phyloP scores from a whole-genome alignment of 2,113 vertebrate genomes.

The Thinocorus orbignyianus region DNA sequence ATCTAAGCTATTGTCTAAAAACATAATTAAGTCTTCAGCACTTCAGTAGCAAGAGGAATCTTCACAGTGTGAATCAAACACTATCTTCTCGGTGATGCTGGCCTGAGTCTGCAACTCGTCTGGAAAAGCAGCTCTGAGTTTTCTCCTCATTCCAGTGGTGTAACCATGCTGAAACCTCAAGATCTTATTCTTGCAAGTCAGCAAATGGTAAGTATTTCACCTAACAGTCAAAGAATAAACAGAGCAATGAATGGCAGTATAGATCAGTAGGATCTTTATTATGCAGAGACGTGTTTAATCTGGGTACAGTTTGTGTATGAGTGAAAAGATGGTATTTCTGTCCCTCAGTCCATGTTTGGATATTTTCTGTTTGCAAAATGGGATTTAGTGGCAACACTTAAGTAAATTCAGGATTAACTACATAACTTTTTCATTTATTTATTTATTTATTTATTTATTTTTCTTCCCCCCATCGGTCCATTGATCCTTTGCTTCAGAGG shows the following conservation, averaged over 20 bases:
- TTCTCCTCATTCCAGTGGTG: background rate
- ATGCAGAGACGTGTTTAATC: background rate
- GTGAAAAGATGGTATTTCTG: background rate
- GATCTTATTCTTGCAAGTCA: background rate
- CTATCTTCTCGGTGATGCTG: background rate
- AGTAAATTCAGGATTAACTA: background rate
- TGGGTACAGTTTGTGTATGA: background rate
- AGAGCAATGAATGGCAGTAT: background rate
- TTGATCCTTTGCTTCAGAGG: background rate
- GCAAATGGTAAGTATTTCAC: background rate
- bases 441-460: no score
- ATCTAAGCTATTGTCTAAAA: conserved; percentile 47
- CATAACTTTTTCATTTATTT: background rate
- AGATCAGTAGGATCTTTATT: background rate
- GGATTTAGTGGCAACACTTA: background rate
- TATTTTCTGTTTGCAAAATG: background rate
- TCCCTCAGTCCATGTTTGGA: fast-evolving
- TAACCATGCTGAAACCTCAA: background rate
- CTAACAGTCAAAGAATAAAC: background rate
- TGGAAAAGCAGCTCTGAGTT: background rate
- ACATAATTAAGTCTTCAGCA: conserved; percentile 46
- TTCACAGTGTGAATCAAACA: conserved; percentile 2
- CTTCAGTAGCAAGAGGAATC: background rate
- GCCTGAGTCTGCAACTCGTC: background rate
- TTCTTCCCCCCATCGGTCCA: background rate